A percentile compares a stretch with the other conserved stretches of the same genome.
phyloP scores from a whole-genome alignment of 2,797 vertebrate species.

The Fistularia commersonii region DNA sequence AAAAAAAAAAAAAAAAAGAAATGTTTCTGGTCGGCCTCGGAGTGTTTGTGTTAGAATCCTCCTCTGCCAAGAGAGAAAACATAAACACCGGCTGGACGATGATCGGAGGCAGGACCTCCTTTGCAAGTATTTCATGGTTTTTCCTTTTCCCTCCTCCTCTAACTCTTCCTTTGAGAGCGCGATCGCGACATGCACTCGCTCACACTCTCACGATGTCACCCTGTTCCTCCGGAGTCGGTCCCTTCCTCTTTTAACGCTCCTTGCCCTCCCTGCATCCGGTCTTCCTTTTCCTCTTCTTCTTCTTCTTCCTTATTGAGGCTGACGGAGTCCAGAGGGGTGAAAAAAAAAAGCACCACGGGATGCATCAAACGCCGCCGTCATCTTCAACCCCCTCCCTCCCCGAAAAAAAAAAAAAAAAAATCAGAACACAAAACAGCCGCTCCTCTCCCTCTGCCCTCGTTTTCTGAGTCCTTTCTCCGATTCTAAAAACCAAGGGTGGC shows the following conservation, averaged over 20 bases:
- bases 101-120: conserved; percentile 44
- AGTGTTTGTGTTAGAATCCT: conserved; percentile 67
- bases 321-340: conserved; percentile 52
- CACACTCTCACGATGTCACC: conserved; percentile 12
- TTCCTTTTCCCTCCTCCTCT: conserved; percentile 8
- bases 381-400: conserved; percentile 24
- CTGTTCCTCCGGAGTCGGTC: conserved; percentile 32
- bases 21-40: conserved; percentile 63
- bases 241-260: conserved; percentile 57
- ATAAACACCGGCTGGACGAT: conserved; percentile 64
- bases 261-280: conserved; percentile 40
- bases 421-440: conserved; percentile 41
- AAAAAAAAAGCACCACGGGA: conserved; percentile 57
- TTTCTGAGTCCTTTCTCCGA: conserved; percentile 7
- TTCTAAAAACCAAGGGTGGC: conserved; percentile 12
- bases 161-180: conserved; percentile 15
- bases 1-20: conserved; percentile 16
- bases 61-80: conserved; percentile 68
- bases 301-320: conserved; percentile 21
- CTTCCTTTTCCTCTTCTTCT: conserved; percentile 15
- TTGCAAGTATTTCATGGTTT: conserved; percentile 26
- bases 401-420: conserved; percentile 1
- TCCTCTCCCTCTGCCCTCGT: conserved; percentile 1
- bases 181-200: conserved; percentile 10
- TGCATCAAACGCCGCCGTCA: conserved; percentile 45